Percentiles rank a stretch among this genome's conserved stretches.
Conservation (phyloP, 2,113 vertebrate species). For the Hemibagrus wyckioides region DNA sequence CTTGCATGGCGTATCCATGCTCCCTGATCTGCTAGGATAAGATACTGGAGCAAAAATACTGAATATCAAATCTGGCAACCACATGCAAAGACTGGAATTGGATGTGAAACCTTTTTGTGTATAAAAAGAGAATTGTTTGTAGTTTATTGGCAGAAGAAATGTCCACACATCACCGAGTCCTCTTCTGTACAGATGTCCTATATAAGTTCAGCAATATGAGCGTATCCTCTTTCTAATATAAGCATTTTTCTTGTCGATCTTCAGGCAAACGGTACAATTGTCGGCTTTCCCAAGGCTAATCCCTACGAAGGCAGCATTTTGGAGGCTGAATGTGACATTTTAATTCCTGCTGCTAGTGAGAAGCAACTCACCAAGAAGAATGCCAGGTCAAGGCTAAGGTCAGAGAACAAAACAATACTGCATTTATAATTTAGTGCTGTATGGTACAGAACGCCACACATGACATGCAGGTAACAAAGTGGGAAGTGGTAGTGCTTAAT, state of each 20-base stretch:
- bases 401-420: constrained; percentile 51
- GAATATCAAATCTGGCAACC: too few species aligned
- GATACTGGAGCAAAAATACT: too few species aligned
- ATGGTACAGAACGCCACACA: too few species aligned
- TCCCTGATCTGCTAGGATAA: too few species aligned
- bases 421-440: too few species aligned
- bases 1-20: too few species aligned
- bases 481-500: too few species aligned
- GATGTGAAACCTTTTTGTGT: too few species aligned
- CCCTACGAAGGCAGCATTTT: constrained; percentile 87
- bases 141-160: background rate
- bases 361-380: constrained; percentile 92
- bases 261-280: constrained; percentile 90
- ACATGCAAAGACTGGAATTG: too few species aligned
- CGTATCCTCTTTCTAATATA: background rate
- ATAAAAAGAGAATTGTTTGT: too few species aligned
- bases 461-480: too few species aligned
- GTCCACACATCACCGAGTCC: background rate
- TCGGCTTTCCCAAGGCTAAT: constrained; percentile 88
- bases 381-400: constrained; percentile 93
- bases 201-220: background rate
- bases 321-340: constrained; percentile 92
- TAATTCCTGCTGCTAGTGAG: constrained; percentile 94
- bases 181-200: background rate
- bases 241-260: background rate